Evolutionary conservation across 2,888 invertebrate genomes (phyloP), one percentile per base, ranked within the genome.

Genomic region (Agonopterix heracliana): DNA sequence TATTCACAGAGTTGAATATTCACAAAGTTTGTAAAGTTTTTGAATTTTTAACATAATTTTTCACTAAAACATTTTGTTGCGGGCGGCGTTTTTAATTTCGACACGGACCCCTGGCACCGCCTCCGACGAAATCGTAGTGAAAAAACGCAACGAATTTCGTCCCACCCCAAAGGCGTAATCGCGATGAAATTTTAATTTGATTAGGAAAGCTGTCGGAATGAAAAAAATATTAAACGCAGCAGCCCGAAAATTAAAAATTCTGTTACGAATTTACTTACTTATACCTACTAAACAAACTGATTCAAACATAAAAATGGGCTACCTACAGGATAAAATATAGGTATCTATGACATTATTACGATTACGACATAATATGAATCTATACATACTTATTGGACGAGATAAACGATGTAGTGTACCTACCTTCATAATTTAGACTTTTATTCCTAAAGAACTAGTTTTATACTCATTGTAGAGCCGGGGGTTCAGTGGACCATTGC

Each of bases 121-220:
- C 49, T 42, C 17, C 44, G 14, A 36, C 44, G 26, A 44, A 52
- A 51, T 49, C 47, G 35, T 47, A 47, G 47, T 51, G 53, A 58
- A 26, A 26, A 42, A 57, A 58, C 47, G 47, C 53, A 58, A 59
- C 57, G 48, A 53, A 56, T 54, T 60, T 41, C 41, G 14, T 13
- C 50, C 51, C 46, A 17, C 46, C 60, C 58, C 56, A 48, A 60
- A 61, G 59, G 55, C 60, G 55, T 55, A 56, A 60, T 60, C 54
- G 51, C 53, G 68, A 74, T 74, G 68, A 78, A 76, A 70, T 66
- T 75, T 70, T 75, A 73, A 77, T 74, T 73, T 71, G 63, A 77
- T 78, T 75, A 68, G 60, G 56, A 70, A 46, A 64, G 61, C 64
- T 65, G 64, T 62, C 60, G 53, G 52, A 53, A 55, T 54, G 52